These are phyloP conservation scores for Beris morrisii DNA, from an alignment of 2,888 invertebrate genomes.

Conservation along the genomic window DNA sequence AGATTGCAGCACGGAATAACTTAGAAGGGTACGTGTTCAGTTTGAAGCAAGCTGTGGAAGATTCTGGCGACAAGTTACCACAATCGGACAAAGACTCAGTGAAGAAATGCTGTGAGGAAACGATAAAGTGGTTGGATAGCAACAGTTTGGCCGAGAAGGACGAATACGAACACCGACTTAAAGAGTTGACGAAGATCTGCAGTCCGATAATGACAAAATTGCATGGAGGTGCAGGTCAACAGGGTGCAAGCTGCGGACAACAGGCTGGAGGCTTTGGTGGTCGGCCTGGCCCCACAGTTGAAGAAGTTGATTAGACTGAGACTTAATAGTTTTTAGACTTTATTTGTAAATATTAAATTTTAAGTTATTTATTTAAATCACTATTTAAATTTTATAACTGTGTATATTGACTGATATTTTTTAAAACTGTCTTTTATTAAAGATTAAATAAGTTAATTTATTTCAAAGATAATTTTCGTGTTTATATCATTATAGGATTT, in stretches of 20 bases:
- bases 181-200: conserved; percentile 53
- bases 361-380: no score
- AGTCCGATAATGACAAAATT: conserved; percentile 45
- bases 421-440: conserved; percentile 40
- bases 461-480: no score
- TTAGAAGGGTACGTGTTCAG: conserved; percentile 71
- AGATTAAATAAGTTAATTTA: no score
- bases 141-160: conserved; percentile 76
- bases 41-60: conserved; percentile 70
- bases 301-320: conserved; percentile 48
- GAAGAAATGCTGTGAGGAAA: conserved; percentile 64
- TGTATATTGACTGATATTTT: no score
- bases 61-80: conserved; percentile 64
- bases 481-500: no score
- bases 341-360: no score
- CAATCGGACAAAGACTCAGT: conserved; percentile 71
- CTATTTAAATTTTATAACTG: no score
- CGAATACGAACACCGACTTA: conserved; percentile 65
- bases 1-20: conserved; percentile 70
- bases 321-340: conserved; percentile 43
- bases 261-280: conserved; percentile 65
- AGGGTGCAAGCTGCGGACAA: conserved; percentile 53
- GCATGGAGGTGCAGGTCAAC: conserved; percentile 30
- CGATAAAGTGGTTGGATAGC: conserved; percentile 72
- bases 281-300: conserved; percentile 52